phyloP scores from a whole-genome alignment of 2,113 vertebrate species.

The Chlorodrepanis virens region DNA sequence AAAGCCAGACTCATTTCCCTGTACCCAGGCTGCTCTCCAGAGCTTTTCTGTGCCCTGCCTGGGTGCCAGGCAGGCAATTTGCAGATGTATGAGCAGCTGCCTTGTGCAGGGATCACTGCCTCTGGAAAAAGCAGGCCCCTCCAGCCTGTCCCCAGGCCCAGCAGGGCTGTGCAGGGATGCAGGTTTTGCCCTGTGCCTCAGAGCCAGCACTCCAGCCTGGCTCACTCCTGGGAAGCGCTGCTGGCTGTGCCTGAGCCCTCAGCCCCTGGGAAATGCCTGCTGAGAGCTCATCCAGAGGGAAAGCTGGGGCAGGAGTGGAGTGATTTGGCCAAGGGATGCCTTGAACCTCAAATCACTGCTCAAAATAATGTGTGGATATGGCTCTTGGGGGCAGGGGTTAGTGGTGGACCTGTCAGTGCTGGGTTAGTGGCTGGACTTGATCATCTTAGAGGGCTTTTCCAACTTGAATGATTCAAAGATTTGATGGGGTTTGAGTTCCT shows the following conservation, averaged over 20 bases:
- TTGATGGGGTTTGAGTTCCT: neutral
- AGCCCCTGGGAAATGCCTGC: neutral
- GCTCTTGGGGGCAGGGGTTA: neutral
- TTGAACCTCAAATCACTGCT: neutral
- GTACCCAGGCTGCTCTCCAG: neutral
- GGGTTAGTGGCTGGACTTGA: neutral
- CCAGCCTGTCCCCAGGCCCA: neutral
- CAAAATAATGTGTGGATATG: neutral
- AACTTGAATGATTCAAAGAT: neutral
- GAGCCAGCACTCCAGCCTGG: neutral
- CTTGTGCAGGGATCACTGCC: neutral
- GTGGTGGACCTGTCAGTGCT: neutral
- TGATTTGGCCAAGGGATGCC: neutral
- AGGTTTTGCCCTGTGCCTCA: neutral
- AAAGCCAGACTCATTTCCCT: accelerated
- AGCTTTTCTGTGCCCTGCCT: neutral
- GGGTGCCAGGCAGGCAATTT: neutral
- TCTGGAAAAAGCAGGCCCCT: neutral
- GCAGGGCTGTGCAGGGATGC: neutral
- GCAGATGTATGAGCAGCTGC: neutral
- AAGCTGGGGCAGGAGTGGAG: neutral
- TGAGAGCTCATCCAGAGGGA: neutral
- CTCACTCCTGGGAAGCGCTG: neutral
- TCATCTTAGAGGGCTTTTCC: neutral
- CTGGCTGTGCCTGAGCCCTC: accelerated